Percentiles rank a stretch among this genome's conserved stretches.
phyloP scores from a whole-genome alignment of 2,888 invertebrate species.

The Junonia oenone region DNA sequence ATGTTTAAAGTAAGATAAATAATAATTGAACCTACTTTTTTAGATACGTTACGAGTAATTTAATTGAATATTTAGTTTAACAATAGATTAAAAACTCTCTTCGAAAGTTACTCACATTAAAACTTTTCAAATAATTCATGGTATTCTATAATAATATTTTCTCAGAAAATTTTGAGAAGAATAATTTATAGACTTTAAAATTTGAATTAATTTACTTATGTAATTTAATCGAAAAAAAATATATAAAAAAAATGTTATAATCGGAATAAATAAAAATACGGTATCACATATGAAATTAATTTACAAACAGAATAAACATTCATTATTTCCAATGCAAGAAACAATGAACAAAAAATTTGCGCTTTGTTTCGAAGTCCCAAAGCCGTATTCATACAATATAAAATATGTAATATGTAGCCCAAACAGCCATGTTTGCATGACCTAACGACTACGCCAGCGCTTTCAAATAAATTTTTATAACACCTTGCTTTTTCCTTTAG shows the following conservation, averaged over 20 bases:
- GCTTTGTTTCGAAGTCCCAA: slow-evolving; percentile 7
- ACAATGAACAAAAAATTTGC: slow-evolving; percentile 5
- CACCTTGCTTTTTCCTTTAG: slow-evolving; percentile 14
- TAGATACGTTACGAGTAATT: too few relatives aligned
- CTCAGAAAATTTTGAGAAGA: neutral
- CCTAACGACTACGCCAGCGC: slow-evolving; percentile 12
- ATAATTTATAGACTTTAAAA: too few relatives aligned
- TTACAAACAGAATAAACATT: neutral
- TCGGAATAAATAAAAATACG: neutral
- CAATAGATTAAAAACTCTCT: neutral
- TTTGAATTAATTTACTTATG: too few relatives aligned
- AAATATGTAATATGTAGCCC: slow-evolving; percentile 17
- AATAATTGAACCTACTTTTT: too few relatives aligned
- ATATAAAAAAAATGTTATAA: neutral
- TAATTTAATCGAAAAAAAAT: neutral
- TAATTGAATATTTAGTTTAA: too few relatives aligned
- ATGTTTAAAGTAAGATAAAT: too few relatives aligned
- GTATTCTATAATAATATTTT: neutral
- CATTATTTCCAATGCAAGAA: slow-evolving; percentile 1
- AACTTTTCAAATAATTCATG: neutral
- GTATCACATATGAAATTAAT: neutral
- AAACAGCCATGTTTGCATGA: slow-evolving; percentile 9
- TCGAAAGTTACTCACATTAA: neutral
- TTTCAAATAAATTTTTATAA: slow-evolving; percentile 18
- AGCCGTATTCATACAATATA: slow-evolving; percentile 8